Conservation (phyloP, 2,888 invertebrate genomes). For the Theretra japonica region DNA sequence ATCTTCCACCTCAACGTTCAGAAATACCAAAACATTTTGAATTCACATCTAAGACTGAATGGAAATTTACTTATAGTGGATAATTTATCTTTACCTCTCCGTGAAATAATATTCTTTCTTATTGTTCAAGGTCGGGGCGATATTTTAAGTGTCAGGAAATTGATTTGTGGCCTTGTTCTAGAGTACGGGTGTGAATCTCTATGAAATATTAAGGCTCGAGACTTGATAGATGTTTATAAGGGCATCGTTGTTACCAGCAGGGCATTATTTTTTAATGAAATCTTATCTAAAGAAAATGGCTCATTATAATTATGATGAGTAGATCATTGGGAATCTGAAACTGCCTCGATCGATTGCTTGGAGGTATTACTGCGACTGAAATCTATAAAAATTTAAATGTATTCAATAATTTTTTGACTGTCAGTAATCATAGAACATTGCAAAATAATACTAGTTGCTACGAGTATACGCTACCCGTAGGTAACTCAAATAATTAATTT, state of each 20-base stretch:
- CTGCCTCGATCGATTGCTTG: too few relatives aligned
- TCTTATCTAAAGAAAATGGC: too few relatives aligned
- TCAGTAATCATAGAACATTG: too few relatives aligned
- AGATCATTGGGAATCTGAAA: too few relatives aligned
- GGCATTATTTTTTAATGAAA: too few relatives aligned
- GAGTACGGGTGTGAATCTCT: not conserved
- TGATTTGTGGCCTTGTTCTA: slow-evolving; percentile 9
- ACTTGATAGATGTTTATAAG: not conserved
- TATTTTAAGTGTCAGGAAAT: slow-evolving; percentile 15
- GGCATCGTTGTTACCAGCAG: not conserved
- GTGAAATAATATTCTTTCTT: slow-evolving; percentile 19
- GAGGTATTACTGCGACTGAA: too few relatives aligned
- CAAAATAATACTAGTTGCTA: too few relatives aligned
- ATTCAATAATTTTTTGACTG: too few relatives aligned
- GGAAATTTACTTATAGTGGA: slow-evolving; percentile 14
- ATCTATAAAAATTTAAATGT: too few relatives aligned
- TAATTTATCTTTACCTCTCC: slow-evolving; percentile 22
- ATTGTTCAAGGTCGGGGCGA: slow-evolving; percentile 17
- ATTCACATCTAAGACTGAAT: slow-evolving; percentile 7
- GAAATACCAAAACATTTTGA: slow-evolving; percentile 22
- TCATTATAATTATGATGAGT: too few relatives aligned
- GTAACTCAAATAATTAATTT: too few relatives aligned
- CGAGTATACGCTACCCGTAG: too few relatives aligned
- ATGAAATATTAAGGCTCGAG: not conserved
- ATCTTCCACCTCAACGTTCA: slow-evolving; percentile 21